Conservation (phyloP, 2,888 invertebrate species). For the Lypha dubia region DNA sequence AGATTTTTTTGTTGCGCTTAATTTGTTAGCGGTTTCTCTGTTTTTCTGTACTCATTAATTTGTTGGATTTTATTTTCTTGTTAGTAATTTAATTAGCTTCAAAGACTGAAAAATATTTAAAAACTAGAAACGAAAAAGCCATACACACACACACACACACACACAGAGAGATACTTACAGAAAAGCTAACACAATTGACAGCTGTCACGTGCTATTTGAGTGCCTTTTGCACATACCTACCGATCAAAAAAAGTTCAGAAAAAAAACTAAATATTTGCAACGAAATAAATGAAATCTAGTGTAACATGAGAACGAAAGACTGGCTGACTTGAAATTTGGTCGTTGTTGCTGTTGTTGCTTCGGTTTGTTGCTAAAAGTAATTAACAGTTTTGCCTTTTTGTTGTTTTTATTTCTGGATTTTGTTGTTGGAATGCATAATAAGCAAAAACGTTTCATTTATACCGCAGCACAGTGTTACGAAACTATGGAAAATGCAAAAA, state of each 20-base stretch:
- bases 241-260: conserved; percentile 10
- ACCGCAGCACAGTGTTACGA: conserved; percentile 46
- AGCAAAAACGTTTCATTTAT: conserved; percentile 24
- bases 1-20: conserved; percentile 16
- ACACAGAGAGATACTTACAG: too few species aligned
- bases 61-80: not conserved
- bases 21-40: conserved; percentile 40
- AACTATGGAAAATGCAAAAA: not conserved
- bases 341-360: conserved; percentile 3
- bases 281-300: conserved; percentile 48
- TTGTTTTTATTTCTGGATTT: not conserved
- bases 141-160: too few species aligned
- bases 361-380: conserved; percentile 55
- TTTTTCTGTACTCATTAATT: conserved; percentile 2
- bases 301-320: conserved; percentile 55
- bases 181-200: conserved; percentile 67
- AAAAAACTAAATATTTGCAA: conserved; percentile 39
- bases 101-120: conserved; percentile 23
- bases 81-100: conserved; percentile 62
- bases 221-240: conserved; percentile 52
- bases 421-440: conserved; percentile 34
- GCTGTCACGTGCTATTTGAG: conserved; percentile 71
- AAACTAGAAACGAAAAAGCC: not conserved
- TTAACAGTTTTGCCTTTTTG: conserved; percentile 50
- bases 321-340: conserved; percentile 17